These are phyloP conservation scores for Avahi laniger DNA, from an alignment of 2,797 vertebrate species.

Conservation along the genomic window DNA sequence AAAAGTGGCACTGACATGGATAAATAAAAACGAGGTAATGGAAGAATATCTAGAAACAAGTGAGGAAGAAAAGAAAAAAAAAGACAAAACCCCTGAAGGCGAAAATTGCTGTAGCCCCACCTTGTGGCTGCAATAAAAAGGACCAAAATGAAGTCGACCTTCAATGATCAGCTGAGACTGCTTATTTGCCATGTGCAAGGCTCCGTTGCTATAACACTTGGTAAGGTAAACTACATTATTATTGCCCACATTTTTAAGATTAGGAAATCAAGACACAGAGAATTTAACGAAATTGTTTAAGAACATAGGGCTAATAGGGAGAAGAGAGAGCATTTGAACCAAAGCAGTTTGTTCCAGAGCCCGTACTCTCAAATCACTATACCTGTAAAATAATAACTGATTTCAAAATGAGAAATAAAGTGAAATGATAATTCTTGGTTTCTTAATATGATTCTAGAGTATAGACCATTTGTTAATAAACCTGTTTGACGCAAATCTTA, in stretches of 20 bases:
- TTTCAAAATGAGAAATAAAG: conserved; percentile 21
- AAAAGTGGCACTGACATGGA: neutral
- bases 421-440: neutral
- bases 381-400: neutral
- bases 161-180: neutral
- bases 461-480: neutral
- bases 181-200: neutral
- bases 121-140: neutral
- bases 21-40: neutral
- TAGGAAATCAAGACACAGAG: neutral
- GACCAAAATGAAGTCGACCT: neutral
- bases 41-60: neutral
- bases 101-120: neutral
- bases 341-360: neutral
- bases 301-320: neutral
- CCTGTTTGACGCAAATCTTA: neutral
- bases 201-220: neutral
- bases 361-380: neutral
- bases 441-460: neutral
- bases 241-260: neutral
- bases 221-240: neutral
- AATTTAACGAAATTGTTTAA: conserved; percentile 17
- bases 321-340: neutral
- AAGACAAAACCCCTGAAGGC: neutral
- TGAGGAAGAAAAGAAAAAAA: neutral